Conservation (phyloP, 2,797 vertebrate genomes). For the Setipinna tenuifilis region DNA sequence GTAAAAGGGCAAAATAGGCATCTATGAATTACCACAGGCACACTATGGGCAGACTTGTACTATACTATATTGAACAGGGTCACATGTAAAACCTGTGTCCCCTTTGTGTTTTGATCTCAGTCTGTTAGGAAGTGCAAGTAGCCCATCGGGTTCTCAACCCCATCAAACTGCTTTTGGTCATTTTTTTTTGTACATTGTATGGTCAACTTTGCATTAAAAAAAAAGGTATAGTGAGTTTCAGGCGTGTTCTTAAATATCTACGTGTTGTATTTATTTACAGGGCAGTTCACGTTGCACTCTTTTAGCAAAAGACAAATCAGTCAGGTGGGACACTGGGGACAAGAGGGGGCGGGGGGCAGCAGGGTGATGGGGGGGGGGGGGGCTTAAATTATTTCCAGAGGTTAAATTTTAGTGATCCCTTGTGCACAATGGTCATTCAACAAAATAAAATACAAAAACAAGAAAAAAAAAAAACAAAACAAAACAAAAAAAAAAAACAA, state of each 20-base stretch:
- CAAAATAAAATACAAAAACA: constrained; percentile 78
- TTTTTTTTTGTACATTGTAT: constrained; percentile 69
- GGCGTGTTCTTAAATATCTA: constrained; percentile 72
- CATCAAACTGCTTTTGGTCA: constrained; percentile 90
- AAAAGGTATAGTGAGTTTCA: constrained; percentile 54
- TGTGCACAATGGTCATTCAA: constrained; percentile 87
- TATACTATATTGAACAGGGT: constrained; percentile 83
- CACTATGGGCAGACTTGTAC: constrained; percentile 91
- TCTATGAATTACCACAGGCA: constrained; percentile 86
- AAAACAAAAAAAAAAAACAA: constrained; percentile 53
- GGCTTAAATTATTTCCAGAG: constrained; percentile 74
- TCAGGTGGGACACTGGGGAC: constrained; percentile 48
- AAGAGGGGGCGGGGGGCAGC: constrained; percentile 61
- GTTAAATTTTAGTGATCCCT: constrained; percentile 85
- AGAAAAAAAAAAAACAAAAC: constrained; percentile 60
- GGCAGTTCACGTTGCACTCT: constrained; percentile 66
- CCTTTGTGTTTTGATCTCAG: constrained; percentile 59
- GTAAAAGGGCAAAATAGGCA: constrained; percentile 81
- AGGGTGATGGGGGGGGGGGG: constrained; percentile 60
- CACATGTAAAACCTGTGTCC: constrained; percentile 76
- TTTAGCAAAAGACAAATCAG: constrained; percentile 67
- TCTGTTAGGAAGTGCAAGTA: constrained; percentile 67
- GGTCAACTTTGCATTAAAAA: constrained; percentile 73
- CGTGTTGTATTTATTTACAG: constrained; percentile 74
- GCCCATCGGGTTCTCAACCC: constrained; percentile 70